phyloP scores from a whole-genome alignment of 2,797 vertebrate genomes.

The Sebastes iracundus region DNA sequence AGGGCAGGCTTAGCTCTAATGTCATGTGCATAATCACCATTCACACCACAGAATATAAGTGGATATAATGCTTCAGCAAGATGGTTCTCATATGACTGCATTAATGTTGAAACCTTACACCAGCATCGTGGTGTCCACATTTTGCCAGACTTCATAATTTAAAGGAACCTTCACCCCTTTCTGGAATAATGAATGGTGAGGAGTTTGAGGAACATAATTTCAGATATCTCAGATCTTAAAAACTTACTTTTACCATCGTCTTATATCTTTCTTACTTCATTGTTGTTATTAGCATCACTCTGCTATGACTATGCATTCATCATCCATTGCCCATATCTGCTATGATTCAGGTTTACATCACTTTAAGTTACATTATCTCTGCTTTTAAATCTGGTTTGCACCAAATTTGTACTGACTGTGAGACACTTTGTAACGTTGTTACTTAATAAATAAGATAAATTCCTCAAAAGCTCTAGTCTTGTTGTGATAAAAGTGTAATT shows the following conservation, averaged over 20 bases:
- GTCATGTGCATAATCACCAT: conserved; percentile 25
- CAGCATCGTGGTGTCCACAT: neutral
- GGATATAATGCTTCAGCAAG: neutral
- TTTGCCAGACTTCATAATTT: neutral
- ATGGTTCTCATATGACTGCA: neutral
- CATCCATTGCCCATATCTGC: neutral
- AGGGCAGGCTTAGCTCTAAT: conserved; percentile 12
- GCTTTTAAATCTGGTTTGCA: neutral
- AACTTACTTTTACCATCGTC: neutral
- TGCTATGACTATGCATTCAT: neutral
- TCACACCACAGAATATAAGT: neutral
- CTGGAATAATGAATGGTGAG: neutral
- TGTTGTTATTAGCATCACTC: neutral
- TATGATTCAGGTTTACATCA: neutral
- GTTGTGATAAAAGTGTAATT: neutral
- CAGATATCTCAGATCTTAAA: neutral
- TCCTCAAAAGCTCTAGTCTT: neutral
- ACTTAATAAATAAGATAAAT: neutral
- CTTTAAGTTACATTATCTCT: neutral
- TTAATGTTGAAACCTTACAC: neutral
- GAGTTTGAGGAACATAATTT: neutral
- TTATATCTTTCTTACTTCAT: neutral
- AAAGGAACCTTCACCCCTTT: neutral
- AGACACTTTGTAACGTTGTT: neutral
- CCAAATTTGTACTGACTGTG: neutral